Evolutionary conservation across 2,113 vertebrate species (phyloP).

Genomic region (Myrmecophaga tridactyla): DNA sequence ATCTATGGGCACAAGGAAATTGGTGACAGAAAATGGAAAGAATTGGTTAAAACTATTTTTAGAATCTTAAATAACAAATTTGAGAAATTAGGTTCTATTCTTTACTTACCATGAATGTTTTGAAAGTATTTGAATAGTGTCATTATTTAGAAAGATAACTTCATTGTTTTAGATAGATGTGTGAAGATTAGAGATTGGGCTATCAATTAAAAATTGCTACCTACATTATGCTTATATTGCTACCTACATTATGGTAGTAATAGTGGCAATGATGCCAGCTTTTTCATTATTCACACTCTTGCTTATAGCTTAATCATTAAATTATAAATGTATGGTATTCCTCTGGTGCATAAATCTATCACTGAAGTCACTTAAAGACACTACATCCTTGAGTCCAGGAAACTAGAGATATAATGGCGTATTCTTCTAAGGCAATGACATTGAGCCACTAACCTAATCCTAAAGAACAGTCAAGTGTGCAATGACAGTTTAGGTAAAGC

Average conservation of each 20-base stretch:
- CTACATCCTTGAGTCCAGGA: neutral
- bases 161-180: neutral
- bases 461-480: neutral
- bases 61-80: neutral
- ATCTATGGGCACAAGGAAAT: neutral
- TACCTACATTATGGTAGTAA: neutral
- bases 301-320: neutral
- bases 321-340: neutral
- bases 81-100: neutral
- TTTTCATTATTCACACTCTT: neutral
- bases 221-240: neutral
- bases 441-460: neutral
- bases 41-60: neutral
- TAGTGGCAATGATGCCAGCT: neutral
- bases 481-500: neutral
- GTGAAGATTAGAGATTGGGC: neutral
- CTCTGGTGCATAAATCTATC: neutral
- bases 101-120: neutral
- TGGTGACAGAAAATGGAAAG: neutral
- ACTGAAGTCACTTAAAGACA: neutral
- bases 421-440: neutral
- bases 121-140: neutral
- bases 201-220: neutral
- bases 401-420: neutral
- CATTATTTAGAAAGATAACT: neutral